phyloP scores from a whole-genome alignment of 2,113 vertebrate species.

The Etia nguti region DNA sequence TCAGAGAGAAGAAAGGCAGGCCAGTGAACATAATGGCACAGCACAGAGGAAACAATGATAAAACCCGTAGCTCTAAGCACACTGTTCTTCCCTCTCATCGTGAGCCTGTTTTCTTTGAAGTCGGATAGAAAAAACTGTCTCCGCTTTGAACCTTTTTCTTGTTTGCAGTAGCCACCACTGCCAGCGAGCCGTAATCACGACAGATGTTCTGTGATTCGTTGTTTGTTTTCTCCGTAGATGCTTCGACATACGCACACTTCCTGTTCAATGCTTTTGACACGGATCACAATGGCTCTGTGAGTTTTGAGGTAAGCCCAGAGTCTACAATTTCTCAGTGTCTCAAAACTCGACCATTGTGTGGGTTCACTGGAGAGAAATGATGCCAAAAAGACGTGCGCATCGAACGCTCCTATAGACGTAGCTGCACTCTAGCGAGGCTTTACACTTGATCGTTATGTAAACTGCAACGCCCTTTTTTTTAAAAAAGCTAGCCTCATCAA shows the following conservation, averaged over 20 bases:
- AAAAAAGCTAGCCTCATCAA: background rate
- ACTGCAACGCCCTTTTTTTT: background rate
- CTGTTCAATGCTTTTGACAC: conserved; percentile 98
- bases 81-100: background rate
- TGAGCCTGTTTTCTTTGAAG: conserved; percentile 10
- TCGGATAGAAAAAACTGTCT: background rate
- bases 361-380: background rate
- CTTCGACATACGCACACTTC: conserved; percentile 95
- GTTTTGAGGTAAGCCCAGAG: conserved; percentile 88
- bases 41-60: background rate
- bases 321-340: background rate
- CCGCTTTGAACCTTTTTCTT: background rate
- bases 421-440: background rate
- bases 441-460: conserved; percentile 13
- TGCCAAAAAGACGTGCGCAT: fast-evolving
- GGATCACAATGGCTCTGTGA: conserved; percentile 96
- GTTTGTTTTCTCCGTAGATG: conserved; percentile 77
- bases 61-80: background rate
- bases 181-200: background rate
- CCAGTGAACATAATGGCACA: background rate
- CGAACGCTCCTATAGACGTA: background rate
- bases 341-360: background rate
- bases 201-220: background rate
- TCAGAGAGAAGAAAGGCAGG: conserved; percentile 3
- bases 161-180: background rate